A percentile compares a stretch with the other conserved stretches of the same genome.
Evolutionary conservation across 2,888 invertebrate species (phyloP).

Genomic region (Euproctis similis): DNA sequence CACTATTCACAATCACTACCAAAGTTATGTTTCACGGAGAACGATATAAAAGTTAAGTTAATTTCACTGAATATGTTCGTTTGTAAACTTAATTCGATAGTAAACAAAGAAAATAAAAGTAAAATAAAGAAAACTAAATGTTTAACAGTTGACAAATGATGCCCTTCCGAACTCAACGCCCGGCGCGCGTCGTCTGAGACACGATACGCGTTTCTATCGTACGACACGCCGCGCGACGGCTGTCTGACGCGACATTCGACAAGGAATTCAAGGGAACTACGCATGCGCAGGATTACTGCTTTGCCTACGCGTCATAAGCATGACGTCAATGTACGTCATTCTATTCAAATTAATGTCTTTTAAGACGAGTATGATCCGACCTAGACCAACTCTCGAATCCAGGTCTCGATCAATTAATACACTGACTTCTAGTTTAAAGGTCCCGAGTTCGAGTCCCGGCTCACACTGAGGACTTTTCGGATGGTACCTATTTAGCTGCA

Average conservation of each 20-base stretch:
- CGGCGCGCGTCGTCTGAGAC: conserved; percentile 52
- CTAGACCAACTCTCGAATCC: no score
- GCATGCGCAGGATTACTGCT: conserved; percentile 61
- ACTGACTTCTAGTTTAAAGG: no score
- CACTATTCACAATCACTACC: conserved; percentile 12
- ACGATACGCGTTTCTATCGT: conserved; percentile 31
- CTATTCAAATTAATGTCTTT: no score
- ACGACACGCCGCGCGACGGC: conserved; percentile 28
- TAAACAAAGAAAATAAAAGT: no score
- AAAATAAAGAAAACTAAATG: conserved; percentile 18
- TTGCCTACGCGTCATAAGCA: conserved; percentile 41
- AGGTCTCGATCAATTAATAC: no score
- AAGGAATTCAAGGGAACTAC: conserved; percentile 56
- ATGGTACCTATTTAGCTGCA: no score
- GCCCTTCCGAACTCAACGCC: conserved; percentile 52
- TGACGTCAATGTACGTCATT: conserved; percentile 25
- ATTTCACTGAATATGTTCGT: conserved; percentile 11
- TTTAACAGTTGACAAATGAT: conserved; percentile 21
- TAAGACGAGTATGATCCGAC: no score
- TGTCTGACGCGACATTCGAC: conserved; percentile 40
- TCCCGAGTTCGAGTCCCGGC: no score
- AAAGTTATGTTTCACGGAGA: background rate
- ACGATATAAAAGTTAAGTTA: conserved; percentile 2
- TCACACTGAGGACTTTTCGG: no score
- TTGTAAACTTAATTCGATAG: conserved; percentile 13